Conservation (phyloP, 53 echinoderm and acorn worm genomes). For the Paelopatides confundens region DNA sequence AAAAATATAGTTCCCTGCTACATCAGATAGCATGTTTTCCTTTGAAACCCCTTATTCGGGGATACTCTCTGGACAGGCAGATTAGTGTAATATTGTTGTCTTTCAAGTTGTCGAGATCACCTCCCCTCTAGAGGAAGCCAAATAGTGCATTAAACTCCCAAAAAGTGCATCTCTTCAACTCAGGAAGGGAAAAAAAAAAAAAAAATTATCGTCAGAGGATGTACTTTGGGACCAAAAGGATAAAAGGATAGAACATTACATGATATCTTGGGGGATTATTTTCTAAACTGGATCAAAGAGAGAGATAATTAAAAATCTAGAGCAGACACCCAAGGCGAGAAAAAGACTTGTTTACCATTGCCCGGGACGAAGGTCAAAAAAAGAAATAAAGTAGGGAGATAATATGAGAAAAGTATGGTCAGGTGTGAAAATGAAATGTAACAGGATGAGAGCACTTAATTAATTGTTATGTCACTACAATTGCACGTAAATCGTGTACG, state of each 20-base stretch:
- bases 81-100: constrained; percentile 49
- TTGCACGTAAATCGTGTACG: neutral
- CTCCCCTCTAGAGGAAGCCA: constrained; percentile 8
- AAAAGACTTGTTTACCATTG: constrained; percentile 20
- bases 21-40: neutral
- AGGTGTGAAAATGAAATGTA: constrained; percentile 36
- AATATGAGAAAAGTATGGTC: neutral
- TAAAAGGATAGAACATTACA: constrained; percentile 49
- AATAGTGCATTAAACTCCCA: constrained; percentile 51
- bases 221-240: constrained; percentile 45
- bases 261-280: constrained; percentile 39
- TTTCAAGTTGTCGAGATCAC: neutral
- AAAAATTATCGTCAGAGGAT: neutral
- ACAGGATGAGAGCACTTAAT: neutral
- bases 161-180: constrained; percentile 29
- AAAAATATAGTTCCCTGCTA: constrained; percentile 31
- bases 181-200: neutral
- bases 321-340: constrained; percentile 49
- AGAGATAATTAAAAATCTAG: constrained; percentile 49
- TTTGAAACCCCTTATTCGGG: constrained; percentile 6
- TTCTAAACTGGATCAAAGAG: constrained; percentile 40
- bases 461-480: neutral
- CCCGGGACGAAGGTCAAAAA: neutral
- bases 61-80: constrained; percentile 41
- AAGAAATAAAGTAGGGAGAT: neutral